A percentile compares a stretch with the other conserved stretches of the same genome.
Conservation (phyloP, 1,140 invertebrate genomes). For the Heliconius nattereri region DNA sequence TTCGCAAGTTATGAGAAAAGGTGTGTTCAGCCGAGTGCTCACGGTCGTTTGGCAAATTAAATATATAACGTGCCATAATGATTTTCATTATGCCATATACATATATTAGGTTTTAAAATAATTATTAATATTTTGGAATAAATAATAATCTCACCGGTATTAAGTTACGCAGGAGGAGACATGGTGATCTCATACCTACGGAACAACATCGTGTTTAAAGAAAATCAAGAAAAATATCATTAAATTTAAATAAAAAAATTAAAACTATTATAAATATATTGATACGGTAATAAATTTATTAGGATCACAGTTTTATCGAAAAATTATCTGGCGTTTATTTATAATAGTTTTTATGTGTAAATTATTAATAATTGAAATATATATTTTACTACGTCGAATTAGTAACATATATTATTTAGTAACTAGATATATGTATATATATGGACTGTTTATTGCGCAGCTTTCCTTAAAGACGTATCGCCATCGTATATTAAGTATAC, state of each 20-base stretch:
- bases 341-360: not conserved
- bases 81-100: not conserved
- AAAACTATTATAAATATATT: no score
- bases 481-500: not conserved
- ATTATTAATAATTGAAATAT: not conserved
- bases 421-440: not conserved
- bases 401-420: not conserved
- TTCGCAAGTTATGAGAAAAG: slow-evolving; percentile 17
- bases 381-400: not conserved
- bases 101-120: not conserved
- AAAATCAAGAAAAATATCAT: not conserved
- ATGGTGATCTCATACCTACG: slow-evolving; percentile 12
- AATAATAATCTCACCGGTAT: not conserved
- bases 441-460: slow-evolving; percentile 40
- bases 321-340: not conserved
- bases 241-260: not conserved
- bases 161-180: slow-evolving; percentile 14
- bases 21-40: not conserved
- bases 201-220: not conserved
- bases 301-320: not conserved
- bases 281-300: not conserved
- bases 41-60: slow-evolving; percentile 18
- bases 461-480: slow-evolving; percentile 42
- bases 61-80: not conserved
- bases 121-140: slow-evolving; percentile 15